Conservation (phyloP, 2,113 vertebrate genomes). For the Phaetusa simplex region DNA sequence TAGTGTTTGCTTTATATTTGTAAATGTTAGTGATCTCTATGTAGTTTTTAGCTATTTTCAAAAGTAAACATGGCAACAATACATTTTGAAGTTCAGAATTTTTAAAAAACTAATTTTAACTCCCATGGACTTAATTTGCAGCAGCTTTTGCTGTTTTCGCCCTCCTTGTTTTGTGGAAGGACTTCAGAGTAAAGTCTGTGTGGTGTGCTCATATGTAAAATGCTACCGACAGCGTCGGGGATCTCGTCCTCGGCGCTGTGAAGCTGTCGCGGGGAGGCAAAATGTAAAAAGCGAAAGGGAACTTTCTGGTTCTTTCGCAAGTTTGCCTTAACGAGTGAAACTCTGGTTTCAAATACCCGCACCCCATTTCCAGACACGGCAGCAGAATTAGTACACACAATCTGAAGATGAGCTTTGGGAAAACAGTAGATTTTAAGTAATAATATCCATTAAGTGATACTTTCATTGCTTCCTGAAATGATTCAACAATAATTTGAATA, state of each 20-base stretch:
- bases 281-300: not conserved
- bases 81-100: not conserved
- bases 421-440: not conserved
- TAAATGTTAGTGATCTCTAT: not conserved
- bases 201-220: not conserved
- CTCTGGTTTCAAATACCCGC: not conserved
- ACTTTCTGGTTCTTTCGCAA: not conserved
- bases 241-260: not conserved
- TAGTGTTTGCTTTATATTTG: accelerated
- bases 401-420: not conserved
- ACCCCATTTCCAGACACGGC: not conserved
- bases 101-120: not conserved
- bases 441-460: not conserved
- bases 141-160: not conserved
- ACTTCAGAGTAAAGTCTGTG: not conserved
- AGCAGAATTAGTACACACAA: not conserved
- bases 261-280: not conserved
- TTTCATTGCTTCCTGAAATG: not conserved
- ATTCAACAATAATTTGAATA: not conserved
- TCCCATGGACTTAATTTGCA: not conserved
- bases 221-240: not conserved
- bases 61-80: not conserved
- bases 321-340: not conserved
- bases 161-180: not conserved
- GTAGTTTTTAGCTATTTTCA: not conserved